These are phyloP conservation scores for Malthinus seriepunctatus DNA, from an alignment of 2,888 invertebrate species.

Conservation along the genomic window DNA sequence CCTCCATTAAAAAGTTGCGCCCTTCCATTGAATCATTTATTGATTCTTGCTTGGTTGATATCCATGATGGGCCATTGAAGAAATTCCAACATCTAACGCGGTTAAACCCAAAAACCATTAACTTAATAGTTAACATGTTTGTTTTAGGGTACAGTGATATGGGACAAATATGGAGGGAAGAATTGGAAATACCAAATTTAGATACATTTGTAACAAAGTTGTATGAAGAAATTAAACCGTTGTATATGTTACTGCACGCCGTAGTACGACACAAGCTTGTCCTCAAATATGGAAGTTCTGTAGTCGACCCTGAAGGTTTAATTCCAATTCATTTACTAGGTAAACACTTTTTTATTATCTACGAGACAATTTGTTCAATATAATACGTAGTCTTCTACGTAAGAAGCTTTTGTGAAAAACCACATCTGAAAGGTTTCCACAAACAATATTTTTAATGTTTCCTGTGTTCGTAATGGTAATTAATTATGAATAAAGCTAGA, in stretches of 20 bases:
- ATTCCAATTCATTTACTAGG: conserved; percentile 74
- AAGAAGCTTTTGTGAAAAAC: no score
- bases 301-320: conserved; percentile 59
- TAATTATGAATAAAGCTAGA: no score
- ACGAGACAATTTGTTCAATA: background rate
- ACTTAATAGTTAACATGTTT: no score
- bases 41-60: no score
- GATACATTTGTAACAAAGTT: conserved; percentile 57
- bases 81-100: no score
- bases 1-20: no score
- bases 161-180: conserved; percentile 67
- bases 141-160: conserved; percentile 65
- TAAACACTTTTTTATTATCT: conserved; percentile 40
- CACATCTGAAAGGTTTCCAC: no score
- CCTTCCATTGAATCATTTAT: no score
- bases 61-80: no score
- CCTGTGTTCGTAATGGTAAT: no score
- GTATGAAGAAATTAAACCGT: conserved; percentile 62
- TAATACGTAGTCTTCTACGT: no score
- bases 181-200: conserved; percentile 65
- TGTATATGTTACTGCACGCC: conserved; percentile 74
- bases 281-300: conserved; percentile 58
- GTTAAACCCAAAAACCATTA: no score
- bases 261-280: conserved; percentile 67
- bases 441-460: background rate